These are phyloP conservation scores for Rhyzopertha dominica DNA, from an alignment of 1,140 invertebrate genomes.

Conservation along the genomic window DNA sequence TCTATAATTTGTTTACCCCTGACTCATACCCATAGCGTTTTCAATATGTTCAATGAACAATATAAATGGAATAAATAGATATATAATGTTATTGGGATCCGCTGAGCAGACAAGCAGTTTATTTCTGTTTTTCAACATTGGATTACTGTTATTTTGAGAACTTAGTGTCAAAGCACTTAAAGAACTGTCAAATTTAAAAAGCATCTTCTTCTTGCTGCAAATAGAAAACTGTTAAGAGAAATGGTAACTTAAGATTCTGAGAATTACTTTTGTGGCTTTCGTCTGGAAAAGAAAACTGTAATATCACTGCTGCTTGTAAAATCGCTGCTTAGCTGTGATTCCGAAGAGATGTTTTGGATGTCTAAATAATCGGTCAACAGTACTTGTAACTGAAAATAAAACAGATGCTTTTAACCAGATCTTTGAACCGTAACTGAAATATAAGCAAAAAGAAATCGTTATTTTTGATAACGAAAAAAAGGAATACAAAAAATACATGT, in stretches of 20 bases:
- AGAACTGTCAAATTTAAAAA: constrained; percentile 79
- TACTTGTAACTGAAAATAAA: constrained; percentile 66
- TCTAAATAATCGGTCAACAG: constrained; percentile 79
- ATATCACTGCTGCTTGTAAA: constrained; percentile 59
- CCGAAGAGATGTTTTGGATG: constrained; percentile 63
- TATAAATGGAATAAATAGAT: constrained; percentile 69
- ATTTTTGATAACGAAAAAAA: too few relatives aligned
- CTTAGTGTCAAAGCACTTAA: constrained; percentile 67
- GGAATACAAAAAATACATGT: too few relatives aligned
- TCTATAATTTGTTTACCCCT: constrained; percentile 49
- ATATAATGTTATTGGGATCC: constrained; percentile 69
- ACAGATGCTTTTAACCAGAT: too few relatives aligned
- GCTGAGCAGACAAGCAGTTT: constrained; percentile 65
- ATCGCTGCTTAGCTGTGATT: constrained; percentile 54
- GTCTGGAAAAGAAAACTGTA: constrained; percentile 60
- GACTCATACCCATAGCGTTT: constrained; percentile 54
- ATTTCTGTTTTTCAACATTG: constrained; percentile 49
- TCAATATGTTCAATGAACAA: constrained; percentile 76
- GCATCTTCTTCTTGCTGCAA: constrained; percentile 53
- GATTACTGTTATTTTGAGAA: too few relatives aligned
- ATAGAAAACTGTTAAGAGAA: neutral
- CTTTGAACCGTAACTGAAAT: too few relatives aligned
- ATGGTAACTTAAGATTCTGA: constrained; percentile 20
- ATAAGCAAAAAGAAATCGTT: too few relatives aligned
- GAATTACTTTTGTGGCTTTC: constrained; percentile 56